Evolutionary conservation across 2,797 vertebrate species (phyloP).

Genomic region (Craterocephalus amniculus): DNA sequence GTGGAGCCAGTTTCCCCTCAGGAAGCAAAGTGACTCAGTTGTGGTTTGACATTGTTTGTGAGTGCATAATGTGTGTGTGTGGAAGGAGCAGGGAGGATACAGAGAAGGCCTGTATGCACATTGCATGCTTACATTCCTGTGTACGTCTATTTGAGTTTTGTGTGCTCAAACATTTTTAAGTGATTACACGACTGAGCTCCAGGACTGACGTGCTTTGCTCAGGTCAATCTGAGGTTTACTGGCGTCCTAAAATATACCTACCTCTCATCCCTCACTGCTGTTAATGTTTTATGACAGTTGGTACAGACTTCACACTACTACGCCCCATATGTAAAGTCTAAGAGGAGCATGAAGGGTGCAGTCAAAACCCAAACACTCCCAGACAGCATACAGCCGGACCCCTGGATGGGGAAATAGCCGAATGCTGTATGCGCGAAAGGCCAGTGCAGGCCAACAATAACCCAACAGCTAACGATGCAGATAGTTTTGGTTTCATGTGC

Average conservation of each 20-base stretch:
- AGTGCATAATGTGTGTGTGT: constrained; percentile 43
- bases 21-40: constrained; percentile 82
- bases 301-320: constrained; percentile 45
- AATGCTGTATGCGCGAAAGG: background rate
- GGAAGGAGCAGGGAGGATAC: background rate
- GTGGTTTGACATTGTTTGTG: constrained; percentile 78
- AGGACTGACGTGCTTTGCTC: constrained; percentile 50
- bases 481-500: constrained; percentile 57
- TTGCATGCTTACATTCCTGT: constrained; percentile 37
- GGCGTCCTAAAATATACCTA: constrained; percentile 65
- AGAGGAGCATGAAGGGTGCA: constrained; percentile 40
- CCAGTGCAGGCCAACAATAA: constrained; percentile 29
- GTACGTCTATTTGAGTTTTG: constrained; percentile 18
- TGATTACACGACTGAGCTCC: constrained; percentile 53
- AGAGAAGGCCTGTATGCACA: constrained; percentile 16
- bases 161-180: constrained; percentile 34
- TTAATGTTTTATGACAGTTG: constrained; percentile 60
- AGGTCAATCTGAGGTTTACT: constrained; percentile 74
- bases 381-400: constrained; percentile 18
- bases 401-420: constrained; percentile 9
- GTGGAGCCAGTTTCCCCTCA: constrained; percentile 75
- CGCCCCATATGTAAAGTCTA: constrained; percentile 60
- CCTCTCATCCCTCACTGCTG: constrained; percentile 31
- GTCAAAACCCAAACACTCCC: constrained; percentile 41
- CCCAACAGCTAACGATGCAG: constrained; percentile 34